Base-by-base conservation (phyloP, 2,113 vertebrate genomes). In the Chunga burmeisteri region DNA sequence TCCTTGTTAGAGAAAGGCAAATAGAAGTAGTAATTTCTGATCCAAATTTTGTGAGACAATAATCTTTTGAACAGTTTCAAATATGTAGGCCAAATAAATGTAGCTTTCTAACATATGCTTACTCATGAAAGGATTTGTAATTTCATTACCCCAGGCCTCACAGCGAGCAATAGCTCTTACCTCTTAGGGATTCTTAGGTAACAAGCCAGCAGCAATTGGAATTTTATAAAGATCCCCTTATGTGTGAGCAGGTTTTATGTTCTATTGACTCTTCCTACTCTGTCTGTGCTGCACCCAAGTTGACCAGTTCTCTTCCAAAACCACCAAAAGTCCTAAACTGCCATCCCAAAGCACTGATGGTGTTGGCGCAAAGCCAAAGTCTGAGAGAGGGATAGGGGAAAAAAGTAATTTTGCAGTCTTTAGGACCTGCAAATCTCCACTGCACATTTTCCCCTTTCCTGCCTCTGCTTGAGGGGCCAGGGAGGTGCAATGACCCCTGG, bases 101-200 rank as follows among this genome's bases (percentile, higher is more conserved):
- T 22, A 38, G 71, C 67, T 91, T 90, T 96, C 85, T 66, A 96
- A 80, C 79, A 74, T 72, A 49, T 86, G 92, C 80, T 91, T 92
- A 91, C 88, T 95, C 94, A 83, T 93, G 89, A 90, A 88, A 78
- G 72, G 86, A 79, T 96, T 92, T 96, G 91, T 94, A 91, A 95
- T 96, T 97, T 63, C 73, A 87, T 94, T 95, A 89, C 80, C 58
- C 36, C 0, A 0, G 86, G 84, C 62, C 91, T 95, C 86, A 73
- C 79, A 67, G 75, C 0, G 3, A 89, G 85, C 79, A 84, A 5
- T 88, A 19, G 90, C 81, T 91, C 72, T 42, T 94, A 88, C 75
- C 88, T 94, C 94, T 94, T 55, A 88, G 96, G 96, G 94, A 95
- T 94, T 96, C 92, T 96, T 93, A 91, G 81, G 95, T 88, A 95